These are phyloP conservation scores for Neuroscelio doddi DNA, from an alignment of 2,888 invertebrate genomes.

Conservation along the genomic window DNA sequence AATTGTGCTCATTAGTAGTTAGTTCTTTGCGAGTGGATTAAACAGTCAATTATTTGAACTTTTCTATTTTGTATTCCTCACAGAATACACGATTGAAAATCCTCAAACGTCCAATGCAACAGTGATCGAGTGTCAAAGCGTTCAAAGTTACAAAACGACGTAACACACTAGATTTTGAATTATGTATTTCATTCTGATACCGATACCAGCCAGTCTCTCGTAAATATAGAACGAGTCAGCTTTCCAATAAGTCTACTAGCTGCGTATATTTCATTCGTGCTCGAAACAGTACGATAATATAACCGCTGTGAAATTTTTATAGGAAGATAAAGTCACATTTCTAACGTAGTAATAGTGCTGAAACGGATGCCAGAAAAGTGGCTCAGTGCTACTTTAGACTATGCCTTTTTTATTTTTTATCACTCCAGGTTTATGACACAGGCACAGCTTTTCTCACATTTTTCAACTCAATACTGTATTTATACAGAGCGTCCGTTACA, in stretches of 20 bases:
- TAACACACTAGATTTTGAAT: slow-evolving; percentile 16
- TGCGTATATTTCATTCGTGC: slow-evolving; percentile 10
- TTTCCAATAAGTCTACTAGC: slow-evolving; percentile 14
- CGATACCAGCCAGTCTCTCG: slow-evolving; percentile 1
- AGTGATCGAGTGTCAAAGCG: slow-evolving; percentile 15
- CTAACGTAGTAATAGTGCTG: slow-evolving; percentile 1
- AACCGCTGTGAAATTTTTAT: slow-evolving; percentile 13
- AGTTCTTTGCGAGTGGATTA: no score
- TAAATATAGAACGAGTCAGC: slow-evolving; percentile 15
- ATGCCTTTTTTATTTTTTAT: slow-evolving; percentile 10
- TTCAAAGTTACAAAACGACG: slow-evolving; percentile 9
- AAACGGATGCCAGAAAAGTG: slow-evolving; percentile 6
- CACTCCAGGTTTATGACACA: slow-evolving; percentile 10
- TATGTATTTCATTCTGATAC: slow-evolving; percentile 20
- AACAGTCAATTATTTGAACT: no score
- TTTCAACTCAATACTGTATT: neutral
- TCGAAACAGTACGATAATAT: slow-evolving; percentile 12
- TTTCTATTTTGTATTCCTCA: no score
- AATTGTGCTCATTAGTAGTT: no score
- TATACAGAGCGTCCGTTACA: no score
- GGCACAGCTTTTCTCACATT: slow-evolving; percentile 4
- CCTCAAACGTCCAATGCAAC: neutral
- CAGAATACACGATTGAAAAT: no score
- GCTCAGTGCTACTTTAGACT: slow-evolving; percentile 5
- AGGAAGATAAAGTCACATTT: slow-evolving; percentile 17